Base-by-base conservation (phyloP, 2,113 vertebrate genomes). In the Nothocercus nigrocapillus region DNA sequence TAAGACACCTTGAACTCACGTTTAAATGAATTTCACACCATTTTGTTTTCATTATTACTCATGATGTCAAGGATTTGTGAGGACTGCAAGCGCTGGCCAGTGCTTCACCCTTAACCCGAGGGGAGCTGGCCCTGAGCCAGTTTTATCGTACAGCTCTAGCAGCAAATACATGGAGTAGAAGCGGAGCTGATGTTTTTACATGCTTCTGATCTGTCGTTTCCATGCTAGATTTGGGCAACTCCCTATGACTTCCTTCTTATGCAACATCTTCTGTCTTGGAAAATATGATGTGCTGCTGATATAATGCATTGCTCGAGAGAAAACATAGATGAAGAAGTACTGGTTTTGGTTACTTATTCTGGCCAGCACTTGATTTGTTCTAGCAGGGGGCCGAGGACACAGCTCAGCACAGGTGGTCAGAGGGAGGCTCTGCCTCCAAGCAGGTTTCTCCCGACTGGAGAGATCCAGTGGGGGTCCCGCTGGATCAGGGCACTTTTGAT, bases 131-230 rank as follows among this genome's bases (percentile, higher is more conserved):
- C 76, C 82, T 25, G 11, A 90, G 53, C 93, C 85, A 80, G 53
- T n/a, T 76, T 44, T 53, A 88, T 53, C 79, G 90, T 76, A 66
- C 67, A 93, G 63, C 44, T 90, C 59, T 42, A 69, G 59, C 72
- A 91, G 67, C 70, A 94, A 95, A 89, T 32, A 87, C 79, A 94
- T 19, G 79, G 11, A 86, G 25, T 5, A 24, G 62, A 93, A 89
- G 84, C 59, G 9, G 13, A 88, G n/a, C 32, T 16, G 25, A 3
- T 73, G 79, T 77, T 93, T 93, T 70, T 54, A 34, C 47, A 30
- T 44, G 19, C 11, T 79, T 76, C 70, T 67, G 45, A 82, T 51
- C n/a, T 85, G 63, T n/a, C 88, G 59, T 90, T 92, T 95, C 79
- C 72, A 34, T 58, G n/a, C n/a, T 85, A 47, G 72, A 73, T 77